phyloP scores from a whole-genome alignment of 1,140 invertebrate species.

The Nymphalis io region DNA sequence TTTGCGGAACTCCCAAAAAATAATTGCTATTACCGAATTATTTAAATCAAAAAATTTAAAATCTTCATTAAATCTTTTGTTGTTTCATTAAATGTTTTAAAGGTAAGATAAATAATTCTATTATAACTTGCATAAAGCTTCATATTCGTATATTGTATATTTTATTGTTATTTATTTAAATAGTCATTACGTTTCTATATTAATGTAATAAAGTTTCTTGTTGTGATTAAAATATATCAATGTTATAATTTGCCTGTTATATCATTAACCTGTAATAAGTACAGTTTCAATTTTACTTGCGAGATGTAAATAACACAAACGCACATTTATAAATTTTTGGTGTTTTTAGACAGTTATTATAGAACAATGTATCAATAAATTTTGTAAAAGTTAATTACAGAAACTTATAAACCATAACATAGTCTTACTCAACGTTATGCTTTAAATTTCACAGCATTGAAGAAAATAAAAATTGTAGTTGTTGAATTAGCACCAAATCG shows the following conservation, averaged over 20 bases:
- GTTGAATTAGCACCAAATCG: slow-evolving; percentile 28
- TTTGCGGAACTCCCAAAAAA: too few relatives aligned
- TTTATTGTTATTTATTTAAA: neutral
- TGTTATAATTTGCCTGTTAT: too few relatives aligned
- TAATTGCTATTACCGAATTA: too few relatives aligned
- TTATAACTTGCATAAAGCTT: neutral
- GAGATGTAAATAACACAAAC: too few relatives aligned
- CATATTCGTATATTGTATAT: neutral
- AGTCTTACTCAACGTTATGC: neutral
- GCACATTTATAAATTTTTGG: too few relatives aligned
- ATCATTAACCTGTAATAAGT: too few relatives aligned
- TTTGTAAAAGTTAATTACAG: neutral
- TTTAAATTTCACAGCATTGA: slow-evolving; percentile 1
- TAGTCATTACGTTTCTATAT: neutral
- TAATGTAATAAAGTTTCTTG: neutral
- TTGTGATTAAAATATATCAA: neutral
- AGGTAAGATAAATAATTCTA: neutral
- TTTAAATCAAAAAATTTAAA: too few relatives aligned
- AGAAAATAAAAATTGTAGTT: slow-evolving; percentile 16
- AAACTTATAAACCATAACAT: neutral
- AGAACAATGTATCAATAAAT: too few relatives aligned
- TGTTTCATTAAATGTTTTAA: too few relatives aligned
- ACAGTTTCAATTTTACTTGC: too few relatives aligned
- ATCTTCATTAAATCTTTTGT: too few relatives aligned
- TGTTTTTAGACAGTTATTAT: too few relatives aligned